Conservation (phyloP, 2,888 invertebrate genomes). For the Seira sanloemensis region DNA sequence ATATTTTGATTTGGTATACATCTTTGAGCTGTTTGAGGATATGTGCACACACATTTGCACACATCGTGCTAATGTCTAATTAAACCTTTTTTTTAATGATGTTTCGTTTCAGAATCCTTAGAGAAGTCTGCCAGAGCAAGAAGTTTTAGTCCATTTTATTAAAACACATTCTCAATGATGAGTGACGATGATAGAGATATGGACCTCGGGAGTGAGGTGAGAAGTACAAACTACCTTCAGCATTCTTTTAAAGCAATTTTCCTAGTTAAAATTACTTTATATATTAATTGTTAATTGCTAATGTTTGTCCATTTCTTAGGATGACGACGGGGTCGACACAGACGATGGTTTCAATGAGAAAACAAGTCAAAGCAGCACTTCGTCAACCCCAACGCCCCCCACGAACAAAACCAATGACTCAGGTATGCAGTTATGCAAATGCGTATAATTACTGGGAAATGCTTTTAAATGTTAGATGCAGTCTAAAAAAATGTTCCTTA, state of each 20-base stretch:
- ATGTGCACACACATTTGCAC: too few species aligned
- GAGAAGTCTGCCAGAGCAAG: neutral
- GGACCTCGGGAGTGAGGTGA: conserved; percentile 93
- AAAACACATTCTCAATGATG: too few species aligned
- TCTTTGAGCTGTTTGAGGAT: too few species aligned
- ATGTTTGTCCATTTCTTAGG: conserved; percentile 45
- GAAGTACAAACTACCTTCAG: neutral
- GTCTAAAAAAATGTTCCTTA: neutral
- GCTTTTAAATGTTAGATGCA: neutral
- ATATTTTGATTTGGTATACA: too few species aligned
- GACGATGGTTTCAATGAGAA: conserved; percentile 70
- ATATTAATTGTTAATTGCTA: too few species aligned
- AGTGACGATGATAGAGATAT: conserved; percentile 97
- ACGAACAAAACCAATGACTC: conserved; percentile 73
- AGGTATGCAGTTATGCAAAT: conserved; percentile 46
- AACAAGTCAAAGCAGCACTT: conserved; percentile 53
- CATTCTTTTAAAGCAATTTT: neutral
- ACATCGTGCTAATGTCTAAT: too few species aligned
- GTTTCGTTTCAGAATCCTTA: neutral
- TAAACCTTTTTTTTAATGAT: too few species aligned
- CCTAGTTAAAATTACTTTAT: too few species aligned
- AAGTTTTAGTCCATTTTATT: neutral
- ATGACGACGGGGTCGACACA: conserved; percentile 71
- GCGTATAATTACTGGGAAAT: neutral
- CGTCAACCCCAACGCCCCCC: conserved; percentile 58